Evolutionary conservation across 2,797 vertebrate species (phyloP).

Genomic region (Coluber constrictor): DNA sequence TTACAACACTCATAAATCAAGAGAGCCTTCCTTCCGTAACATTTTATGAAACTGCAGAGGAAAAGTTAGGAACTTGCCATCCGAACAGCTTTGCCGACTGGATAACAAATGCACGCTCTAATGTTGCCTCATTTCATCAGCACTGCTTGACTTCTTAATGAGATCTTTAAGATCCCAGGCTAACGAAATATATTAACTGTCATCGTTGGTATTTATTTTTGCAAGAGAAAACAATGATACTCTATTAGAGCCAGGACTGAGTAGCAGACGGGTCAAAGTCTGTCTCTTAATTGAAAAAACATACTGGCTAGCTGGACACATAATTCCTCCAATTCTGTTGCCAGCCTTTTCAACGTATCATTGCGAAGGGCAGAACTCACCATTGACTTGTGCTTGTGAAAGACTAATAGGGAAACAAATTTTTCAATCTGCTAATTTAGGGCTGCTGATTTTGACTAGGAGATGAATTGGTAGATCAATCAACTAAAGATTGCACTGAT

Average conservation of each 20-base stretch:
- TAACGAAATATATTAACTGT: slow-evolving; percentile 72
- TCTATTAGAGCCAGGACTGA: slow-evolving; percentile 55
- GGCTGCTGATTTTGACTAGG: neutral
- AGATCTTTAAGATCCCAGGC: slow-evolving; percentile 64
- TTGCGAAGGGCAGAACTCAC: accelerated
- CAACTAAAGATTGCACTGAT: neutral
- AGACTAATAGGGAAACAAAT: neutral
- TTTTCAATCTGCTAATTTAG: neutral
- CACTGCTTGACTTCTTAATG: slow-evolving; percentile 66
- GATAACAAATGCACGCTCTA: slow-evolving; percentile 68
- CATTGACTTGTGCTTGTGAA: neutral
- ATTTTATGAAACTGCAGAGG: slow-evolving; percentile 66
- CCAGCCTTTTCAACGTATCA: neutral
- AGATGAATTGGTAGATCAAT: neutral
- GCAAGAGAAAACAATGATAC: slow-evolving; percentile 66
- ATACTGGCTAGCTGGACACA: slow-evolving; percentile 29
- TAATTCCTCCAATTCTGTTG: neutral
- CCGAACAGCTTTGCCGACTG: slow-evolving; percentile 48
- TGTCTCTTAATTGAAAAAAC: slow-evolving; percentile 59
- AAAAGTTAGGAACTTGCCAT: slow-evolving; percentile 64
- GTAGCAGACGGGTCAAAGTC: slow-evolving; percentile 53
- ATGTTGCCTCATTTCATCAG: slow-evolving; percentile 66
- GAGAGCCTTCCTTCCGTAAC: slow-evolving; percentile 17
- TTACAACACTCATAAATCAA: slow-evolving; percentile 70
- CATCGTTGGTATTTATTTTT: slow-evolving; percentile 70